Evolutionary conservation across 2,888 invertebrate species (phyloP), one percentile per base, ranked within the genome.

Genomic region (Chironomus tentans): DNA sequence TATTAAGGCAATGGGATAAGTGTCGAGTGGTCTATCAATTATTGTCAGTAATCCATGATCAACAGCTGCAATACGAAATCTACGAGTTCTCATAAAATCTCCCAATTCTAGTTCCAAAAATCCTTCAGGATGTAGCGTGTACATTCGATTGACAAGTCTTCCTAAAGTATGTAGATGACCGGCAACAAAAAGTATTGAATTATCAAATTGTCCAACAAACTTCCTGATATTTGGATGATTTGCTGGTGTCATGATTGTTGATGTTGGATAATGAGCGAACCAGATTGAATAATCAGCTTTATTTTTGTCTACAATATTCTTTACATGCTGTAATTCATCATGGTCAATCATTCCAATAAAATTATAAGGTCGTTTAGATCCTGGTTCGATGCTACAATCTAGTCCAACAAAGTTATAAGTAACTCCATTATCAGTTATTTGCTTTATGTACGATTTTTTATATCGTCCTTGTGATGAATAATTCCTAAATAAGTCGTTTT

Each of bases 231-330:
- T 82, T n/a, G 86, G 81, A 78, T 83, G 83, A 38, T 87, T 85
- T 1, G 85, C 82, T 12, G 89, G 83, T 1, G 91, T 85, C 61
- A 93, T 83, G 79, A 96, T 92, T 79, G 93, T 91, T 4, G 95
- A 95, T 21, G 95, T 93, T 3, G 97, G 95, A 84, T 95, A 96
- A 83, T 97, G 97, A 2, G 94, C 95, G 85, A 95, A 96, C 88
- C 91, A 92, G 78, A 93, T 84, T 1, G 90, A 90, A 79, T 88
- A 87, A 80, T 90, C 88, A 77, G 86, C 85, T 76, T 83, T 82
- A 22, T 80, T 82, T 1, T 80, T 79, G 78, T 88, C 85, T 69
- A 84, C 81, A 76, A 88, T 86, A 68, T 91, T 85, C 77, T 85
- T 84, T 72, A 94, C 83, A 79, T 84, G 82, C 47, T 85, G 82